Base-by-base conservation (phyloP, 2,888 invertebrate genomes). In the Microctonus aethiopoides region DNA sequence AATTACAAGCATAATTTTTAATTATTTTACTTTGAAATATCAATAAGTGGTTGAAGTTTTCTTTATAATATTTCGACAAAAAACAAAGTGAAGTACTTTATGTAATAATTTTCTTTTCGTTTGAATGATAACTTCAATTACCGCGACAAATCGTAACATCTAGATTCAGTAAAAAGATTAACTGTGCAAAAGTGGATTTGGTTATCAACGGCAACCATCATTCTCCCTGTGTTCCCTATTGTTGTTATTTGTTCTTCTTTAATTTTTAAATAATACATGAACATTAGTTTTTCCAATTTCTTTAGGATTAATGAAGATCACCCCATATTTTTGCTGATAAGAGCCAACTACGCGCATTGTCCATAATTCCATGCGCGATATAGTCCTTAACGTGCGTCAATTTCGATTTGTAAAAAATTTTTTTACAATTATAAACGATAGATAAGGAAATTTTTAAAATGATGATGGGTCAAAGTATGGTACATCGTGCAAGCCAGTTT, bases 401-500 rank as follows among this genome's bases (percentile, higher is more conserved):
- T 80, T 81, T 79, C 77, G 81, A 81, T 78, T 79, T 80, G 79
- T 79, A 77, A 80, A 80, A 81, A 79, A 77, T 82, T 81, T 78
- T 77, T 80, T 81, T 83, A 78, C 80, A 78, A 76, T 78, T 76
- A 71, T 80, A 78, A 80, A 78, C 78, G 78, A 79, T 81, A 78
- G 74, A 82, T 79, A 79, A 77, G 76, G 79, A 77, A 78, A 79
- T 77, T 75, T 81, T 79, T 74, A 76, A 74, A 71, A 72, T 74
- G 74, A 76, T 81, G 81, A 81, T 79, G 82, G 92, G 95, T 95
- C 95, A 95, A 91, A 95, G 95, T 89, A 95, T 88, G 87, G 92
- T 91, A 91, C 95, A 96, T 87, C 94, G 92, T 67, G 95, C 92
- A 84, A 95, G 89, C 95, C 95, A 95, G 87, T 93, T 94, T 77